Percentiles rank a stretch among this genome's conserved stretches.
These are phyloP conservation scores for Terrapene triunguis DNA, from an alignment of 2,113 vertebrate species.

Conservation along the genomic window DNA sequence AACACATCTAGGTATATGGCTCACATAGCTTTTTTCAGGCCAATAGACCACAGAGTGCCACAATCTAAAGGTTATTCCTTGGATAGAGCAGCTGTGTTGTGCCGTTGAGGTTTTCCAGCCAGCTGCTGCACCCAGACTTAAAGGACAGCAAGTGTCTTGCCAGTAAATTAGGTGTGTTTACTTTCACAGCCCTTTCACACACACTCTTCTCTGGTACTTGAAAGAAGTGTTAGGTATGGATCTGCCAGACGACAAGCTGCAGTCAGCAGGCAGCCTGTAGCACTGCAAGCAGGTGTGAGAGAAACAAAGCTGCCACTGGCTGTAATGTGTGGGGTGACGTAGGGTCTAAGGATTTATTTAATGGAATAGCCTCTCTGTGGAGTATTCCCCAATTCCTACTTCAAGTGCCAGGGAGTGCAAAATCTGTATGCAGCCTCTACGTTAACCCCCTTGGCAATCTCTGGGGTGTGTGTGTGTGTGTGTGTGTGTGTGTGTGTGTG, in stretches of 20 bases:
- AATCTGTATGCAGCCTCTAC: background rate
- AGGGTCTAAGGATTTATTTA: background rate
- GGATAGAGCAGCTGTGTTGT: background rate
- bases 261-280: background rate
- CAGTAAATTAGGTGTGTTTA: background rate
- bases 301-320: background rate
- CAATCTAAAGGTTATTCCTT: background rate
- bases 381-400: background rate
- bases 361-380: background rate
- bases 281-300: background rate
- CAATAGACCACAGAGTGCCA: background rate
- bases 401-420: background rate
- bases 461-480: background rate
- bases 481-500: background rate
- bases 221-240: background rate
- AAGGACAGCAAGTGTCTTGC: background rate
- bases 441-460: background rate
- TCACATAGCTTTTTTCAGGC: background rate
- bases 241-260: background rate
- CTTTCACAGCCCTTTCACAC: background rate
- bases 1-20: background rate
- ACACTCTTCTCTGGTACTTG: background rate
- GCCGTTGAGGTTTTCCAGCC: background rate
- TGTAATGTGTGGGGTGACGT: background rate
- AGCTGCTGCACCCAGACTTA: background rate